Conservation (phyloP, 2,113 vertebrate species). For the Abramis brama region DNA sequence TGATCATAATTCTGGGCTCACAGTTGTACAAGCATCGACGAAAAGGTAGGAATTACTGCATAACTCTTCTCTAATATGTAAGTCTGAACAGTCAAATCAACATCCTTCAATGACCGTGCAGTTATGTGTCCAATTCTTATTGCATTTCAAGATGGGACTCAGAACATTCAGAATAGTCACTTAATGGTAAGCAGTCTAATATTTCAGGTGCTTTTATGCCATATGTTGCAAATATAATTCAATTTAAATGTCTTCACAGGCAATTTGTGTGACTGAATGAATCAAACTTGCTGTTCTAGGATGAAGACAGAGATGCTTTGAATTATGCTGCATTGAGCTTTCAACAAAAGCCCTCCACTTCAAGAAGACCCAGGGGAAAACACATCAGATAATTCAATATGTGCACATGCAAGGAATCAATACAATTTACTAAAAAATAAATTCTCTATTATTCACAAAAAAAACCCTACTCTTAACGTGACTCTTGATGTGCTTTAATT, state of each 20-base stretch:
- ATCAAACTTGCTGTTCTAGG: neutral
- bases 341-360: neutral
- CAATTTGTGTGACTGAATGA: neutral
- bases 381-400: neutral
- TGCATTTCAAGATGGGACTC: neutral
- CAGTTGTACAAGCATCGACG: neutral
- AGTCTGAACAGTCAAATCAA: neutral
- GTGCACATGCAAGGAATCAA: neutral
- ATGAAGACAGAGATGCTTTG: neutral
- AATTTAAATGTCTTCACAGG: neutral
- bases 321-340: slow-evolving; percentile 6
- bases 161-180: neutral
- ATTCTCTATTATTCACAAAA: neutral
- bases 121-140: neutral
- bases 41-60: neutral
- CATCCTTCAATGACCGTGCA: neutral
- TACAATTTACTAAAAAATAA: neutral
- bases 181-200: slow-evolving; percentile 1
- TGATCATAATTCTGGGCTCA: neutral
- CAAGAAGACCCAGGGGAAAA: neutral
- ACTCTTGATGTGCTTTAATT: neutral
- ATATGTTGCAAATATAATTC: neutral
- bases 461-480: neutral
- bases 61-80: neutral
- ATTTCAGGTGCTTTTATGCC: neutral